Conservation (phyloP, 2,797 vertebrate species). For the Amniataba percoides region DNA sequence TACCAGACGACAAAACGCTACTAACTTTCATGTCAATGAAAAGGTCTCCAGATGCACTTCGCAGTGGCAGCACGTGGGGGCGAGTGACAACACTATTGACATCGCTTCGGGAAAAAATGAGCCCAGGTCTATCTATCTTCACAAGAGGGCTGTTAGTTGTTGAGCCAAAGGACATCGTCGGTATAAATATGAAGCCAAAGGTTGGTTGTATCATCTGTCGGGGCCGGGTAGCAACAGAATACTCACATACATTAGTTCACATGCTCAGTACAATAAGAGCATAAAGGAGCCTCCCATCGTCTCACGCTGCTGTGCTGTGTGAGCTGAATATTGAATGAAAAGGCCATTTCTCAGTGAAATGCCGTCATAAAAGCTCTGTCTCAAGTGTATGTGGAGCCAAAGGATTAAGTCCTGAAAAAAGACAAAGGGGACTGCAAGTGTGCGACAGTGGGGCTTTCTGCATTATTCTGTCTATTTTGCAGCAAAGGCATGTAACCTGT, state of each 20-base stretch:
- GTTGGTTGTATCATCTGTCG: slow-evolving; percentile 36
- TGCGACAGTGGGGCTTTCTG: slow-evolving; percentile 3
- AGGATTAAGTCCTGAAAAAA: slow-evolving; percentile 13
- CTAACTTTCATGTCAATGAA: slow-evolving; percentile 59
- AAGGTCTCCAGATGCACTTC: slow-evolving; percentile 17
- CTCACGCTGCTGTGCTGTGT: slow-evolving; percentile 20
- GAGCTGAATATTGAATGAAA: slow-evolving; percentile 35
- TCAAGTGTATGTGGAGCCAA: slow-evolving; percentile 10
- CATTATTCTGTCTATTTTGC: slow-evolving; percentile 18
- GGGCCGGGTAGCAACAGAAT: slow-evolving; percentile 33
- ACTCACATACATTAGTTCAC: slow-evolving; percentile 31
- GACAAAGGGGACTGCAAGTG: not conserved
- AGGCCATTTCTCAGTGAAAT: slow-evolving; percentile 39
- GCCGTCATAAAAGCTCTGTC: slow-evolving; percentile 26
- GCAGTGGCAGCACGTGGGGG: not conserved
- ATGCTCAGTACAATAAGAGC: slow-evolving; percentile 32
- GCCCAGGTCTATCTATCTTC: slow-evolving; percentile 40
- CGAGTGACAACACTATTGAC: slow-evolving; percentile 43
- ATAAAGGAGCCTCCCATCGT: slow-evolving; percentile 18
- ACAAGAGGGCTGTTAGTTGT: slow-evolving; percentile 23
- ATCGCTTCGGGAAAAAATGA: slow-evolving; percentile 45
- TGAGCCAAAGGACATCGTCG: slow-evolving; percentile 36
- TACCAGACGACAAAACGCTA: slow-evolving; percentile 40
- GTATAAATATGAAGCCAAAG: slow-evolving; percentile 29
- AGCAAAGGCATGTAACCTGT: slow-evolving; percentile 27